Conservation (phyloP, 1,140 invertebrate genomes). For the Radopholus similis region DNA sequence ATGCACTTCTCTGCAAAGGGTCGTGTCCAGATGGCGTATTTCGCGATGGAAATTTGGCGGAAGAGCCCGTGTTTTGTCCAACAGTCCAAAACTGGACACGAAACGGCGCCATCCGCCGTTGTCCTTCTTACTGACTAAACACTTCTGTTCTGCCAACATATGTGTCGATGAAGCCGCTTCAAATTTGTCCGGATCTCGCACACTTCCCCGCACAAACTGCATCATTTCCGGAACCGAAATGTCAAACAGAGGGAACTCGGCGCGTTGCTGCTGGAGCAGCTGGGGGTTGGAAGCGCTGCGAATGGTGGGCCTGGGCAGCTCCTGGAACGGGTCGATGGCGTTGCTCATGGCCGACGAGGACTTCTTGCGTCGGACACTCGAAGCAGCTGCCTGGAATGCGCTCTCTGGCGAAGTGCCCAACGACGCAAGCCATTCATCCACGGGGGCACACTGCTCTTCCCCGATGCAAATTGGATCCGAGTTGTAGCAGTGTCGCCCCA, state of each 20-base stretch:
- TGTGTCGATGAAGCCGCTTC: background rate
- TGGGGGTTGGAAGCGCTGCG: background rate
- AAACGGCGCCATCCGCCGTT: constrained; percentile 32
- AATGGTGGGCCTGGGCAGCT: background rate
- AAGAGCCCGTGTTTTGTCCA: constrained; percentile 14
- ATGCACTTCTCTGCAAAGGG: constrained; percentile 81
- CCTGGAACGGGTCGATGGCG: constrained; percentile 14
- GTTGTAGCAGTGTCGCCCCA: constrained; percentile 38
- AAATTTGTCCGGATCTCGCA: constrained; percentile 12
- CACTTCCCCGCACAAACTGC: constrained; percentile 20
- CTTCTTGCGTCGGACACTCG: background rate
- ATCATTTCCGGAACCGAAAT: constrained; percentile 21
- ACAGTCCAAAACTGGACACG: constrained; percentile 32
- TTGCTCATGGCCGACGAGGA: background rate
- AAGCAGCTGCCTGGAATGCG: background rate
- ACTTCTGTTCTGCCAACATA: no score
- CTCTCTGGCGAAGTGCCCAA: background rate
- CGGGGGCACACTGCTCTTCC: background rate
- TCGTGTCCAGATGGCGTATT: constrained; percentile 51
- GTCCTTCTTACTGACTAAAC: no score
- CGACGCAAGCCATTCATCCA: constrained; percentile 17
- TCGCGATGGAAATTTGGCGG: constrained; percentile 47
- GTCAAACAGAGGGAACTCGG: constrained; percentile 2
- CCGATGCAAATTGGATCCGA: constrained; percentile 1
- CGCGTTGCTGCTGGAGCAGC: background rate